These are phyloP conservation scores for Chaetogeoica ovagalla DNA, from an alignment of 2,888 invertebrate species.

Conservation along the genomic window DNA sequence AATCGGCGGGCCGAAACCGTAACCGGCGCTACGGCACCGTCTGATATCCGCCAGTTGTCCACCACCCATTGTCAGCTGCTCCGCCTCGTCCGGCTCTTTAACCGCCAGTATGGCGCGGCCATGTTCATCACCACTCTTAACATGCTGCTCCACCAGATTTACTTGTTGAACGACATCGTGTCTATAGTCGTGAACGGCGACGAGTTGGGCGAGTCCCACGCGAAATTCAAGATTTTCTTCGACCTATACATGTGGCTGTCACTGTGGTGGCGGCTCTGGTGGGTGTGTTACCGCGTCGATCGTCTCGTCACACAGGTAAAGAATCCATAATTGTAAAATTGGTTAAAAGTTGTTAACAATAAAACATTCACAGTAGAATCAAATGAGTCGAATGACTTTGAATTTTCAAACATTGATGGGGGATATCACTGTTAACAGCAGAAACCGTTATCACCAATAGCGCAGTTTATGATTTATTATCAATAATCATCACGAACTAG, in stretches of 20 bases:
- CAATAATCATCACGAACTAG: no score
- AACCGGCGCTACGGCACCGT: neutral
- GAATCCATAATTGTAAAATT: no score
- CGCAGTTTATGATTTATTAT: no score
- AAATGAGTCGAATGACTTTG: no score
- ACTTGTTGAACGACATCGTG: constrained; percentile 1
- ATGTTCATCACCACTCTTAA: neutral
- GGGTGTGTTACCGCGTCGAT: constrained; percentile 4
- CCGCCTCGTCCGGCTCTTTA: constrained; percentile 18
- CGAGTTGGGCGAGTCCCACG: neutral
- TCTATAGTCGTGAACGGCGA: neutral
- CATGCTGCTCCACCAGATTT: neutral
- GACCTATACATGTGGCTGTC: neutral
- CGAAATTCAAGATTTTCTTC: no score
- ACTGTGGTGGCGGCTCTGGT: constrained; percentile 14
- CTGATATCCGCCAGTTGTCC: neutral
- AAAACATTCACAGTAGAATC: no score
- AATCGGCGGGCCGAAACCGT: neutral
- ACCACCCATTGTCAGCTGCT: neutral
- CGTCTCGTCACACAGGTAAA: neutral
- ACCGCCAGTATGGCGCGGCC: constrained; percentile 23
- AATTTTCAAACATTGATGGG: no score
- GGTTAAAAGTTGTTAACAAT: no score
- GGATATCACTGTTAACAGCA: no score
- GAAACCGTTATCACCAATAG: no score